Conservation (phyloP, 2,797 vertebrate genomes). For the Lates japonicus region DNA sequence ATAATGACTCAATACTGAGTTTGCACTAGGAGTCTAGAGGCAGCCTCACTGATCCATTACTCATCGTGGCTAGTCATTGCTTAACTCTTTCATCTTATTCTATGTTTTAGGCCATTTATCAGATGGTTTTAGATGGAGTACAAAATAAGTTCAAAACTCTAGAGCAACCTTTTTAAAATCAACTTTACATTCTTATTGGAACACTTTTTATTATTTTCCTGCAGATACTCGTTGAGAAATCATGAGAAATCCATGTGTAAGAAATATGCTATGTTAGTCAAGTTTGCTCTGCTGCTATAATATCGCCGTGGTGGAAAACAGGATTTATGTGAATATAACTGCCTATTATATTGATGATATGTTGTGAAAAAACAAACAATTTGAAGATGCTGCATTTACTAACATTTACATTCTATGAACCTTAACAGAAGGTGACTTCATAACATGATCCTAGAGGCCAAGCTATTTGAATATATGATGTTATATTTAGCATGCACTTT, state of each 20-base stretch:
- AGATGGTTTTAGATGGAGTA: neutral
- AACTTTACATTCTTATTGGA: no score
- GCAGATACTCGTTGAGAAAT: neutral
- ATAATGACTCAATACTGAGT: conserved; percentile 40
- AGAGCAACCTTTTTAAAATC: neutral
- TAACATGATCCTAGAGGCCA: neutral
- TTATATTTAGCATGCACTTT: conserved; percentile 3
- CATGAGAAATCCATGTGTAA: neutral
- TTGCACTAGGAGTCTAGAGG: conserved; percentile 30
- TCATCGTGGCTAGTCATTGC: conserved; percentile 35
- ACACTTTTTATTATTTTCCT: no score
- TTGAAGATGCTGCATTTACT: neutral
- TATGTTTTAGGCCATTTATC: neutral
- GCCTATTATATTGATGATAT: neutral
- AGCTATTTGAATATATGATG: conserved; percentile 3
- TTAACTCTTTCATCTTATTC: neutral
- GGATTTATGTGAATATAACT: neutral
- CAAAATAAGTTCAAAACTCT: neutral
- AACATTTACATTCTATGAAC: neutral
- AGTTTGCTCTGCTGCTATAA: neutral
- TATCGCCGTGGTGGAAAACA: neutral
- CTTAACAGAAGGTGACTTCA: neutral
- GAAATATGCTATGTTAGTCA: neutral
- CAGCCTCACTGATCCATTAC: conserved; percentile 30
- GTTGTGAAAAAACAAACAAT: conserved; percentile 9